phyloP scores from a whole-genome alignment of 2,113 vertebrate species.

The Caracal caracal region DNA sequence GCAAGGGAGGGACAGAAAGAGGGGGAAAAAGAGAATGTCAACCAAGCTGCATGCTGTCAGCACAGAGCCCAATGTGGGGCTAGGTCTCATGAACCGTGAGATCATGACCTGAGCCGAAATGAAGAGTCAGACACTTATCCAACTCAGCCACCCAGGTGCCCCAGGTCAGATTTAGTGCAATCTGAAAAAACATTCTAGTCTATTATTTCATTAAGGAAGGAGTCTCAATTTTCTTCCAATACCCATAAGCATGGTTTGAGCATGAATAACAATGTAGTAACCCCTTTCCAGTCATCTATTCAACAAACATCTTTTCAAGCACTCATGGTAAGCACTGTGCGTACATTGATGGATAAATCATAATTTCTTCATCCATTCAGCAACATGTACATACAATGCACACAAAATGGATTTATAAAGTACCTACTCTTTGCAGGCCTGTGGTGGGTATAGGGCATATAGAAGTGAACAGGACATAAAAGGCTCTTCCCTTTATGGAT shows the following conservation, averaged over 20 bases:
- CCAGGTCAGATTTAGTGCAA: background rate
- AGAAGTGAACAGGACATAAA: background rate
- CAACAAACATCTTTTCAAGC: background rate
- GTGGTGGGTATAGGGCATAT: background rate
- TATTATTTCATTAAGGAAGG: slow-evolving; percentile 31
- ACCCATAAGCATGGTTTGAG: background rate
- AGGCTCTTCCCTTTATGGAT: background rate
- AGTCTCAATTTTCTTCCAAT: background rate
- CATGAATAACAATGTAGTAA: background rate
- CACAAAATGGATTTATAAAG: background rate
- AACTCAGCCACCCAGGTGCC: too few relatives aligned
- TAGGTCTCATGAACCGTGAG: too few relatives aligned
- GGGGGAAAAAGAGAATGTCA: too few relatives aligned
- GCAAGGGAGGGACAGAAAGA: too few relatives aligned
- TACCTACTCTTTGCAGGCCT: background rate
- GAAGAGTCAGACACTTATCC: too few relatives aligned
- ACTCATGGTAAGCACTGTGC: background rate
- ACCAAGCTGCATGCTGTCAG: too few relatives aligned
- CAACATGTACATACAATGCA: background rate
- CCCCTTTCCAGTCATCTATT: background rate
- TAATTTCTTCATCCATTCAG: background rate
- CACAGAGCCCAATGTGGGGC: too few relatives aligned
- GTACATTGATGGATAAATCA: background rate
- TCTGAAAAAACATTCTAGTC: slow-evolving; percentile 42
- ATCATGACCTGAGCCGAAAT: too few relatives aligned